These are phyloP conservation scores for Synanthedon myopaeformis DNA, from an alignment of 2,888 invertebrate genomes.

Conservation along the genomic window DNA sequence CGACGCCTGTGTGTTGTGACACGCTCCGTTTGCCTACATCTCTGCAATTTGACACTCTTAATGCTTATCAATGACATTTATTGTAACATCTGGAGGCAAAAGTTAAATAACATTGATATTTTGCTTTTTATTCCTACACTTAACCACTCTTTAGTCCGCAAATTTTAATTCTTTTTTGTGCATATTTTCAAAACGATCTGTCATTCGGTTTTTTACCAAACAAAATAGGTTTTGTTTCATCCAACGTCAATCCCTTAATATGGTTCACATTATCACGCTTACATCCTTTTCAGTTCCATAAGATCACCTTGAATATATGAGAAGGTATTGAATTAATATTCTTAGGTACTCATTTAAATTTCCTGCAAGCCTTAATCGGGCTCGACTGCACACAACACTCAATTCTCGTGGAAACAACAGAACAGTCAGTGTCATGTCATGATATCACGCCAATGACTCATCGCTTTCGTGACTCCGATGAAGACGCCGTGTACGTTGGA, in stretches of 20 bases:
- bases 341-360: slow-evolving; percentile 1
- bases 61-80: not conserved
- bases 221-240: not conserved
- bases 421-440: slow-evolving; percentile 32
- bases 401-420: slow-evolving; percentile 31
- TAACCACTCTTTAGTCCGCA: too few relatives aligned
- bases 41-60: slow-evolving; percentile 16
- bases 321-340: not conserved
- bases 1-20: slow-evolving; percentile 57
- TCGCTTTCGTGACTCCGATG: slow-evolving; percentile 31
- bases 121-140: too few relatives aligned
- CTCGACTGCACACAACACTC: slow-evolving; percentile 7
- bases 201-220: too few relatives aligned
- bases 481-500: slow-evolving; percentile 19
- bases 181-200: too few relatives aligned
- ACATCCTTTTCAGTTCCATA: not conserved
- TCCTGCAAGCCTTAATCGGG: slow-evolving; percentile 8
- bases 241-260: not conserved
- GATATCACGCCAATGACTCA: slow-evolving; percentile 57
- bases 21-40: slow-evolving; percentile 50
- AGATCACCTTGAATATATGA: not conserved
- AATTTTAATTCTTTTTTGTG: too few relatives aligned
- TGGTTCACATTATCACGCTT: not conserved
- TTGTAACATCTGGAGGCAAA: too few relatives aligned
- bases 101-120: too few relatives aligned